These are phyloP conservation scores for Chloroceryle inda DNA, from an alignment of 2,797 vertebrate species.

Conservation along the genomic window DNA sequence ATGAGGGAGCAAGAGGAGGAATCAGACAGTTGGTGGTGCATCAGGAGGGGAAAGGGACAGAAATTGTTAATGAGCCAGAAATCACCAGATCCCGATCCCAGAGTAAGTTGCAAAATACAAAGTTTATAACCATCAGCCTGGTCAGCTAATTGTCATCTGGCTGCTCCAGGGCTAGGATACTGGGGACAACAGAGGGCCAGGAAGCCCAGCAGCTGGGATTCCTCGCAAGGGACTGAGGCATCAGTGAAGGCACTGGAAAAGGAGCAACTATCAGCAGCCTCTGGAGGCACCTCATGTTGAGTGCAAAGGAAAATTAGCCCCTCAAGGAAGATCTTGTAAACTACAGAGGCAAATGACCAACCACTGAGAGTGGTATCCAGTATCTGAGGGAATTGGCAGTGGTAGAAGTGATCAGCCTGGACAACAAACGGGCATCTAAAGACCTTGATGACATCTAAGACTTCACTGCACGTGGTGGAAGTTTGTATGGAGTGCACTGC, in stretches of 20 bases:
- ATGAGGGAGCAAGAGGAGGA: background rate
- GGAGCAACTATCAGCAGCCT: background rate
- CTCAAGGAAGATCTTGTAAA: background rate
- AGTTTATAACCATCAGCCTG: background rate
- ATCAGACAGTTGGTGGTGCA: background rate
- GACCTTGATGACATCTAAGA: background rate
- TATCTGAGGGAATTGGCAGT: background rate
- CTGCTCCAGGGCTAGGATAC: background rate
- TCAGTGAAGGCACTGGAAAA: background rate
- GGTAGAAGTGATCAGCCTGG: background rate
- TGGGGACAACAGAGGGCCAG: background rate
- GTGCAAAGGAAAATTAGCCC: background rate
- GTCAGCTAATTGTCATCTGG: background rate
- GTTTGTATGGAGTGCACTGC: background rate
- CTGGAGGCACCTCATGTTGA: background rate
- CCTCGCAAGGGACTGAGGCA: rapidly evolving
- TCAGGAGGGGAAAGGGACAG: background rate
- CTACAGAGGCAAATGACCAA: background rate
- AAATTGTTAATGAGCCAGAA: background rate
- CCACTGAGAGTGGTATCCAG: background rate
- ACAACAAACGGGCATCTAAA: background rate
- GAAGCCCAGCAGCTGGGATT: background rate
- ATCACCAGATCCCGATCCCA: background rate
- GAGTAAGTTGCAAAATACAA: background rate
- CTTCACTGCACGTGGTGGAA: rapidly evolving